phyloP scores from a whole-genome alignment of 2,113 vertebrate genomes.

The Pangasianodon hypophthalmus region DNA sequence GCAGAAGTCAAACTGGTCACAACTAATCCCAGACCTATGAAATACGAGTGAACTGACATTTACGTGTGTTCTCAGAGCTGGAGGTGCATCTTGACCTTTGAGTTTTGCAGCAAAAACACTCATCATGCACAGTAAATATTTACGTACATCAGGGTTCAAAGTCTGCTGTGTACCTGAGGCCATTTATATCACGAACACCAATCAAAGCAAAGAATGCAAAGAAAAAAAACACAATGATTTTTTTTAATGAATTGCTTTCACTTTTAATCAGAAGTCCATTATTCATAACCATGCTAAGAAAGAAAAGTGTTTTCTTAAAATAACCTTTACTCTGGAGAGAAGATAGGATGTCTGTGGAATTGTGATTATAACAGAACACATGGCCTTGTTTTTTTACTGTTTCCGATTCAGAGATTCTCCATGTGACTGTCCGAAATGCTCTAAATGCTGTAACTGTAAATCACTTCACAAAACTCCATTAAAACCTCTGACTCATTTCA shows the following conservation, averaged over 20 bases:
- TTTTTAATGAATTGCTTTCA: neutral
- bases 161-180: neutral
- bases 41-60: slow-evolving; percentile 5
- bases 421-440: neutral
- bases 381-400: neutral
- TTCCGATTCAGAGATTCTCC: neutral
- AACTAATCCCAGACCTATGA: slow-evolving; percentile 3
- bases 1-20: neutral
- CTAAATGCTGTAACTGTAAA: neutral
- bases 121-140: slow-evolving; percentile 30
- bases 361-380: neutral
- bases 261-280: neutral
- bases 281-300: neutral
- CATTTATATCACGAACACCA: neutral
- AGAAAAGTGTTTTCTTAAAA: neutral
- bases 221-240: too few relatives aligned
- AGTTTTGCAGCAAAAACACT: slow-evolving; percentile 6
- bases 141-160: neutral
- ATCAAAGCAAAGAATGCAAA: neutral
- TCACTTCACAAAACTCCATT: neutral
- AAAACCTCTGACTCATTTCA: neutral
- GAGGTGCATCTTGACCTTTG: slow-evolving; percentile 32
- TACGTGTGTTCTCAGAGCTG: neutral
- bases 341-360: neutral
- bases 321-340: neutral